These are phyloP conservation scores for Lagocephalus sceleratus DNA, from an alignment of 2,797 vertebrate genomes.

Conservation along the genomic window DNA sequence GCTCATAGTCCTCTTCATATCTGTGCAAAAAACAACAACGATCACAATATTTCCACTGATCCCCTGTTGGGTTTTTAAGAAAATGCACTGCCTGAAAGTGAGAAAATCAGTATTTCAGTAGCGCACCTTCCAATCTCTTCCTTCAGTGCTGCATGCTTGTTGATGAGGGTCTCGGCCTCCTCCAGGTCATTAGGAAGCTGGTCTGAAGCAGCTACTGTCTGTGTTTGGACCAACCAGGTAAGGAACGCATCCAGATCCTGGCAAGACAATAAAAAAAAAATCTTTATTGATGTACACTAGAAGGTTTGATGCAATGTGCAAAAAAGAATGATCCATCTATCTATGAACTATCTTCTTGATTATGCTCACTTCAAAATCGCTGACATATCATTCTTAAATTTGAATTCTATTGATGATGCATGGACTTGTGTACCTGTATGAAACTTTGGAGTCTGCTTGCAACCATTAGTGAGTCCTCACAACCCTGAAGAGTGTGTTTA, in stretches of 20 bases:
- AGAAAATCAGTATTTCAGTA: neutral
- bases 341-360: neutral
- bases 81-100: neutral
- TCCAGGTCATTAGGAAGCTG: slow-evolving; percentile 82
- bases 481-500: slow-evolving; percentile 83
- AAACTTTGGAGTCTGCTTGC: slow-evolving; percentile 89
- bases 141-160: slow-evolving; percentile 86
- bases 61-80: neutral
- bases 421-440: slow-evolving; percentile 65
- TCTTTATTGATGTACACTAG: neutral
- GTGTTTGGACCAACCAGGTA: slow-evolving; percentile 90
- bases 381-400: no score
- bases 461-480: slow-evolving; percentile 86
- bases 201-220: slow-evolving; percentile 78
- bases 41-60: neutral
- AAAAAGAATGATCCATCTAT: no score
- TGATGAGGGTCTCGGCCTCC: slow-evolving; percentile 85
- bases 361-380: no score
- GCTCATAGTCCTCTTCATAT: slow-evolving; percentile 89
- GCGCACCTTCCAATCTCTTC: slow-evolving; percentile 86
- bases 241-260: slow-evolving; percentile 92
- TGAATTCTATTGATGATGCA: neutral
- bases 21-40: slow-evolving; percentile 24
- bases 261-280: slow-evolving; percentile 8
- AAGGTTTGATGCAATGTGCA: neutral